phyloP scores from a whole-genome alignment of 1,140 invertebrate species.

The Drosophila burlai region DNA sequence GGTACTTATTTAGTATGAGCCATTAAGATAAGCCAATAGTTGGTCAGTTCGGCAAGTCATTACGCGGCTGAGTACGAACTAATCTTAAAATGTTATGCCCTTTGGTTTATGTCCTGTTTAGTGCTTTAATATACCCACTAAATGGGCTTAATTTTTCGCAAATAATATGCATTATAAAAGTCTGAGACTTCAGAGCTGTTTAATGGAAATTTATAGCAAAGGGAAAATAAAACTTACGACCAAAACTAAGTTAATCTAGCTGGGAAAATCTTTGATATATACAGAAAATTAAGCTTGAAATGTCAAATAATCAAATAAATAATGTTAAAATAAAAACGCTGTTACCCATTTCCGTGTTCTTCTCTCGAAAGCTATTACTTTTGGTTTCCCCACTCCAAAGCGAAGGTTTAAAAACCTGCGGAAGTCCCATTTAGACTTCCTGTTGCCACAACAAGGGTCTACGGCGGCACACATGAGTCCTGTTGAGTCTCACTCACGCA shows the following conservation, averaged over 20 bases:
- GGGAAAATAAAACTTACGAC: background rate
- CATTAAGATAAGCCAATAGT: constrained; percentile 32
- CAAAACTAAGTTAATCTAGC: background rate
- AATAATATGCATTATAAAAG: background rate
- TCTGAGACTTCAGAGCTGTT: background rate
- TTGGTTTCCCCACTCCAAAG: constrained; percentile 1
- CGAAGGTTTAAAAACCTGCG: constrained; percentile 4
- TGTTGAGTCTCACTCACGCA: constrained; percentile 7
- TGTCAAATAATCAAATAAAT: background rate
- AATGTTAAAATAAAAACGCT: background rate
- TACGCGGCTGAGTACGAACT: constrained; percentile 9
- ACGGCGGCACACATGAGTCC: constrained; percentile 22
- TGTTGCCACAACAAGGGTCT: constrained; percentile 29
- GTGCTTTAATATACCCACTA: background rate
- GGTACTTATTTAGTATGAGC: constrained; percentile 1
- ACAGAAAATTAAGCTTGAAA: background rate
- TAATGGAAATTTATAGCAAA: background rate
- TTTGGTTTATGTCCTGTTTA: background rate
- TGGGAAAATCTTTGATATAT: background rate
- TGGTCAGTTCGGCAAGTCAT: constrained; percentile 10
- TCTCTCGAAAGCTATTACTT: constrained; percentile 5
- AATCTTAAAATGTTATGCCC: background rate
- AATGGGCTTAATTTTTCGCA: constrained; percentile 5
- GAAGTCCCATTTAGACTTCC: constrained; percentile 24
- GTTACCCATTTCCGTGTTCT: background rate